Evolutionary conservation across 2,113 vertebrate species (phyloP).

Genomic region (Rhinogobius similis): DNA sequence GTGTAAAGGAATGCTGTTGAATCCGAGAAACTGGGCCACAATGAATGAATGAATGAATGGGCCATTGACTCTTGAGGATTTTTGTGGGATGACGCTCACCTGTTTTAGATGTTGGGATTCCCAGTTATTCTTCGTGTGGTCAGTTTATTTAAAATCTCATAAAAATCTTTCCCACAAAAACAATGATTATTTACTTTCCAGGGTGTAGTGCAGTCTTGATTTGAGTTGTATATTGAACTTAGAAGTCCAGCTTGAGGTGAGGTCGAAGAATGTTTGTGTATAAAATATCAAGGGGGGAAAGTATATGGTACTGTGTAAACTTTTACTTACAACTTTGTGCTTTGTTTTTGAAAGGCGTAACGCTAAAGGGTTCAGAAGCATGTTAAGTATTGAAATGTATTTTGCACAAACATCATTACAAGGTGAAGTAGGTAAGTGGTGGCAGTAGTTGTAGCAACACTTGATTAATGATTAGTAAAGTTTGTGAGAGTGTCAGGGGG

Average conservation of each 20-base stretch:
- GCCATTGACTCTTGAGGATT: slow-evolving; percentile 14
- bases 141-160: slow-evolving; percentile 6
- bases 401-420: no score
- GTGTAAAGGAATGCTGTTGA: background rate
- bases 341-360: background rate
- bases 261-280: background rate
- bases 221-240: background rate
- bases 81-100: slow-evolving; percentile 29
- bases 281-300: background rate
- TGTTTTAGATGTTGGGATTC: slow-evolving; percentile 26
- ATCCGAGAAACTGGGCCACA: background rate
- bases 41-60: background rate
- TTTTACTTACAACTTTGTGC: background rate
- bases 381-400: no score
- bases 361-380: no score
- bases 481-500: no score
- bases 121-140: slow-evolving; percentile 20
- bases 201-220: background rate
- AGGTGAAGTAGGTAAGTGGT: no score
- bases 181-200: slow-evolving; percentile 28
- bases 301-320: background rate
- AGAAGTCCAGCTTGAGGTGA: background rate
- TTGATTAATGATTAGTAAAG: no score
- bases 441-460: no score
- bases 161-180: slow-evolving; percentile 10